phyloP scores from a whole-genome alignment of 1,140 invertebrate species.

The Wasmannia auropunctata region DNA sequence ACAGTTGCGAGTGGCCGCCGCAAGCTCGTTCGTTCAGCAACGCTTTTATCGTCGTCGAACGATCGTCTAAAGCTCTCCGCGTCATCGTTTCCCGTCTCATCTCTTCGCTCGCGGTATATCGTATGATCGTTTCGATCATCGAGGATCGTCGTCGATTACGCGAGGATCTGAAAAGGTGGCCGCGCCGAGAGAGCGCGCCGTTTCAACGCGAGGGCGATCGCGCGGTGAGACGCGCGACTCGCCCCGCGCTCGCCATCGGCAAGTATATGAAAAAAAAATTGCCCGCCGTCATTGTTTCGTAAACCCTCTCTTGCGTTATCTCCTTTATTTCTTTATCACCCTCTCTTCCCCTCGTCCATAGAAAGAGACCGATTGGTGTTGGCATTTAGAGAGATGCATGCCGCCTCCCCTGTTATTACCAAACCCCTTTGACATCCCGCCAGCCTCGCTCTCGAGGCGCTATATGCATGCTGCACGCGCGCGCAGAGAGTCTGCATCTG shows the following conservation, averaged over 20 bases:
- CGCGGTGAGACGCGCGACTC: conserved; percentile 13
- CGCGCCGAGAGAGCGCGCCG: not conserved
- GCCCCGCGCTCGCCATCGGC: conserved; percentile 22
- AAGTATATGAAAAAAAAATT: conserved; percentile 54
- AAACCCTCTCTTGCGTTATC: not conserved
- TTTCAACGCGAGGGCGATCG: conserved; percentile 1
- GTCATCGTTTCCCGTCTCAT: not conserved
- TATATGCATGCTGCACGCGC: conserved; percentile 53
- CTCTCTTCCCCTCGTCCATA: no score
- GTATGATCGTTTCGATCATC: conserved; percentile 50
- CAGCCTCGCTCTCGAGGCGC: conserved; percentile 11
- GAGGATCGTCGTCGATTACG: conserved; percentile 44
- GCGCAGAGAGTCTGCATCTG: conserved; percentile 38
- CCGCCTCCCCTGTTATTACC: not conserved
- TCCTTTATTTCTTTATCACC: not conserved
- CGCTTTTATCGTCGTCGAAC: conserved; percentile 10
- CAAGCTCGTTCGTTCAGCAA: conserved; percentile 14
- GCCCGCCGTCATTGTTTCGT: conserved; percentile 21
- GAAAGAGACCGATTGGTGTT: conserved; percentile 33
- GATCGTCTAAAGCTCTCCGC: conserved; percentile 12
- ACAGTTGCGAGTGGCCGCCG: conserved; percentile 7
- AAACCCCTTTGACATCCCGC: not conserved
- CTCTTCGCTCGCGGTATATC: not conserved
- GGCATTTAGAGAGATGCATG: conserved; percentile 44
- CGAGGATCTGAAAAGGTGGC: not conserved